Base-by-base conservation (phyloP, 2,888 invertebrate species). In the Melanostoma scalare region DNA sequence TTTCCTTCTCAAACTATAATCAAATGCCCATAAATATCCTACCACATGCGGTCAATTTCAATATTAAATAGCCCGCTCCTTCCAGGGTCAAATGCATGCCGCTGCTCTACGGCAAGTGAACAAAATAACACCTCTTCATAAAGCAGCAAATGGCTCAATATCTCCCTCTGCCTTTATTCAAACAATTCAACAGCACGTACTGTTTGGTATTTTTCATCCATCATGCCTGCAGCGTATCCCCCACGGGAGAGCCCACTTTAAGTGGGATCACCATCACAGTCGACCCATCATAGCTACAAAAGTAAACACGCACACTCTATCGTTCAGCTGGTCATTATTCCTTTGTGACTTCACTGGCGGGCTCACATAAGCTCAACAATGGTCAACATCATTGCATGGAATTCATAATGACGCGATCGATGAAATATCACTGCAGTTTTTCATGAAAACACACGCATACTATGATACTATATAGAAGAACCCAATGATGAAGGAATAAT, bases 371-470 rank as follows among this genome's bases (percentile, higher is more conserved):
- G 20, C 56, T 55, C 50, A 74, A 78, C 84, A 84, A 84, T 79
- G 74, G 84, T 53, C 69, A 82, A 63, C 69, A 69, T 69, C 79
- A 69, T 65, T 79, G 69, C 73, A 84, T 74, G 60, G 84, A 84
- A 84, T 84, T 67, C 72, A 74, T 79, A 84, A 84, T 71, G 65
- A 84, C 65, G 74, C 55, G 84, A 84, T 71, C 74, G 74, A 65
- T 84, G 78, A 74, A 79, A 79, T 44, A 65, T 79, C 71, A 61
- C 63, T 52, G n/a, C n/a, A n/a, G n/a, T n/a, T n/a, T n/a, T n/a
- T n/a, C n/a, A n/a, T n/a, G 61, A 68, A 44, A 44, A 52, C n/a
- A 73, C 63, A 78, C 44, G 10, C 60, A n/a, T 48, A 50, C 35
- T 20, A 10, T 60, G 35, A 20, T 20, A 31, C 56, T 53, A 36